Evolutionary conservation across 2,113 vertebrate genomes (phyloP), one percentile per base, ranked within the genome.

Genomic region (Tenrec ecaudatus): DNA sequence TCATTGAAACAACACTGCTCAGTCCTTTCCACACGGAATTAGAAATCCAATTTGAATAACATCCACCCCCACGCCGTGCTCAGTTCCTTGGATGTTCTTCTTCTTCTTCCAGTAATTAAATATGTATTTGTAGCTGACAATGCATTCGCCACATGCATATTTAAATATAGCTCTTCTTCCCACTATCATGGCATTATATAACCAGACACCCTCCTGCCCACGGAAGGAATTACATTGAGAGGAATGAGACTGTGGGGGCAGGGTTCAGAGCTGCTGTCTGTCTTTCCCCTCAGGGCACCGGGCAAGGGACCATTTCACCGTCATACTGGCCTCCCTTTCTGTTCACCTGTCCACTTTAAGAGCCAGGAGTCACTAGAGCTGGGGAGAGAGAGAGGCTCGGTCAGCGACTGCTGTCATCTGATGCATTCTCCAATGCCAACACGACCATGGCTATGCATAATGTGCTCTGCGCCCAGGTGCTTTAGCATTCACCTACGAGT

Each of bases 71-170:
- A 90, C 64, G 53, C 69, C 90, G 58, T 38, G 89, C 76, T 92
- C 95, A 77, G 75, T 40, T 90, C 29, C 82, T 60, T 27, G 80
- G 33, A 53, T 43, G 83, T 92, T 43, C 83, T 92, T 88, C 82
- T 92, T 88, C 82, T 89, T 86, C 71, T 90, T 78, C 76, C 43
- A 2, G 71, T 90, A 91, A 93, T 96, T 88, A 96, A 93, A 93
- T 93, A 93, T 92, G 92, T 85, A 89, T 94, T 81, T 69, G 66
- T 62, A 40, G 83, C 88, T 95, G 93, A 95, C 96, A 95, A 92
- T 76, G 86, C 78, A 19, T 60, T 88, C 71, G 90, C 62, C 81
- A 77, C 82, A 90, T 38, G 83, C 62, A 53, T 79, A 89, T 76
- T 95, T 92, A 96, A 96, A 94, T 82, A 93, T 33, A 93, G 81